A percentile compares a stretch with the other conserved stretches of the same genome.
Conservation (phyloP, 2,113 vertebrate species). For the Arizona elegans region DNA sequence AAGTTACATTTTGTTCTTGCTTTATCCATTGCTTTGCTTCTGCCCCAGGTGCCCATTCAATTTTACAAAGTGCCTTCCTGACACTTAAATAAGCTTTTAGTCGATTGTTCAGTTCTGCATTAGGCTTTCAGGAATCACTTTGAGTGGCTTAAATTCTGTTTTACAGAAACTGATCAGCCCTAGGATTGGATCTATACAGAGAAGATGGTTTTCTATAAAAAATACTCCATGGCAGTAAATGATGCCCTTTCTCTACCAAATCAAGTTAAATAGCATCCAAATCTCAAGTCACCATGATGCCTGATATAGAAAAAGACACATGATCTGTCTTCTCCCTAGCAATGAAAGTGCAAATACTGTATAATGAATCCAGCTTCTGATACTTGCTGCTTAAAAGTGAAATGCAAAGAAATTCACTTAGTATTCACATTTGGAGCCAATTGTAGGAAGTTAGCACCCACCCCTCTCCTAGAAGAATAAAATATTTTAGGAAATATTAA, state of each 20-base stretch:
- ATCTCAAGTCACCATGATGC: not conserved
- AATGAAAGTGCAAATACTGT: not conserved
- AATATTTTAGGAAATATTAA: too few relatives aligned
- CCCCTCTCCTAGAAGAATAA: too few relatives aligned
- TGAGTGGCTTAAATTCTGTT: not conserved
- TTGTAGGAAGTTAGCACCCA: too few relatives aligned
- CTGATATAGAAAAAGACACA: not conserved
- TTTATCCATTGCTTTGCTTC: not conserved
- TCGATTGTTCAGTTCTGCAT: not conserved
- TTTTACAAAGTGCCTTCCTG: not conserved
- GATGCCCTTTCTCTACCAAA: not conserved
- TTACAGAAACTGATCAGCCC: not conserved
- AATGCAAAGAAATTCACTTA: not conserved
- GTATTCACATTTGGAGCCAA: not conserved
- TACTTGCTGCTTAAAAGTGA: not conserved
- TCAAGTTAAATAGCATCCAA: not conserved
- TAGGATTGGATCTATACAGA: not conserved
- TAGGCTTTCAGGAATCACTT: not conserved
- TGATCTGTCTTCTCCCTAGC: not conserved
- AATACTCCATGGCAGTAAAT: not conserved
- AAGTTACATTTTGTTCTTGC: not conserved
- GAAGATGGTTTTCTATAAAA: not conserved
- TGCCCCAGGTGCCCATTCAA: not conserved
- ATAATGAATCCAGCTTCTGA: not conserved
- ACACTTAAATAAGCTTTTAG: not conserved